Percentiles rank a stretch among this genome's conserved stretches.
Conservation (phyloP, 2,113 vertebrate genomes). For the Chunga burmeisteri region DNA sequence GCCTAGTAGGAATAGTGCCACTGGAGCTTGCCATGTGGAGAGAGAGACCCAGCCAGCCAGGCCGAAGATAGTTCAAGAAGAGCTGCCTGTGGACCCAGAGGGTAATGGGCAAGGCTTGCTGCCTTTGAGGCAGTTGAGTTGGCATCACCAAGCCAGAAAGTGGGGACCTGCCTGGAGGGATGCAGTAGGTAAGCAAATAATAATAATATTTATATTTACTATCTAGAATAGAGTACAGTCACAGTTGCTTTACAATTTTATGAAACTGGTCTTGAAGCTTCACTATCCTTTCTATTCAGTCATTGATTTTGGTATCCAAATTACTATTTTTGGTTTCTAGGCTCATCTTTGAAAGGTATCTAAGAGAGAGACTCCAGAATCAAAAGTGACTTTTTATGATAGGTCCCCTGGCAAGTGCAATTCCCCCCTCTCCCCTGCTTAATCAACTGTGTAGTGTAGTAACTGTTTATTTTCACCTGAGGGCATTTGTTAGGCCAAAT, state of each 20-base stretch:
- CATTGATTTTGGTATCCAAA: not conserved
- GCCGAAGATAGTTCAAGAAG: not conserved
- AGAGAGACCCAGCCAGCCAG: not conserved
- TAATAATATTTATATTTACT: not conserved
- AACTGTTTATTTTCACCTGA: not conserved
- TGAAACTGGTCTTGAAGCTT: not conserved
- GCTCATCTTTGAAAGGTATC: not conserved
- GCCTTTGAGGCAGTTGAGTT: not conserved
- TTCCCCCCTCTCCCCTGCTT: not conserved
- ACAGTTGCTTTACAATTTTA: not conserved
- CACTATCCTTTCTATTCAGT: not conserved
- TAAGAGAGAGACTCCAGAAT: not conserved
- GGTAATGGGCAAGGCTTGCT: not conserved
- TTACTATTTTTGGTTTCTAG: not conserved
- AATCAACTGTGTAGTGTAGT: not conserved
- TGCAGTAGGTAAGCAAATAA: not conserved
- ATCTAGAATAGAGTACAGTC: not conserved
- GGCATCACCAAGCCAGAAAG: not conserved
- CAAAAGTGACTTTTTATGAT: not conserved
- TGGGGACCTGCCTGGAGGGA: rapidly evolving
- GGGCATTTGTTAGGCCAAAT: not conserved
- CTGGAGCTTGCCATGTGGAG: not conserved
- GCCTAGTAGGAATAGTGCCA: not conserved
- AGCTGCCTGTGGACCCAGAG: not conserved
- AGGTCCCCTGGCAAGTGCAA: not conserved